Evolutionary conservation across 2,797 vertebrate genomes (phyloP).

Genomic region (Stomatorhinus walkeri): DNA sequence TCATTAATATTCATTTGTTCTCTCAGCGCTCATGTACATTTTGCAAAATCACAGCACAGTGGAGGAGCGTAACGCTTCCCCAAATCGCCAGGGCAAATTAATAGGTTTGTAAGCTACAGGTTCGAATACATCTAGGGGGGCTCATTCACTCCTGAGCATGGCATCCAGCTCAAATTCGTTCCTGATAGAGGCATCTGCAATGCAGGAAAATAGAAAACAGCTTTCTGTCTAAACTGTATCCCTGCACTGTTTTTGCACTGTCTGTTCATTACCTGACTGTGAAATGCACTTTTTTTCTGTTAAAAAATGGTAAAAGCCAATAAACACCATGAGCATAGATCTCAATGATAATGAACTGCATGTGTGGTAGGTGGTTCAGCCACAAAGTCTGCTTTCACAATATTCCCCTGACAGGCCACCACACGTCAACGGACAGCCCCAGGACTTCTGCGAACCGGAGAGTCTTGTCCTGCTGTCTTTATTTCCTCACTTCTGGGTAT

Average conservation of each 20-base stretch:
- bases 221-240: not conserved
- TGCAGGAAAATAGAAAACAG: not conserved
- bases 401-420: not conserved
- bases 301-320: not conserved
- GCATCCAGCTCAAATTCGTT: not conserved
- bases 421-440: not conserved
- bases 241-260: not conserved
- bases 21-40: conserved; percentile 28
- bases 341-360: not conserved
- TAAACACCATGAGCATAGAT: not conserved
- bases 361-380: not conserved
- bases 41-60: conserved; percentile 13
- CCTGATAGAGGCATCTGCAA: not conserved
- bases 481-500: not conserved
- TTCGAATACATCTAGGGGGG: not conserved
- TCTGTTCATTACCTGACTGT: not conserved
- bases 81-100: not conserved
- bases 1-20: conserved; percentile 47
- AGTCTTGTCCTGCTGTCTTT: not conserved
- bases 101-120: not conserved
- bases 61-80: not conserved
- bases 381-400: not conserved
- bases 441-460: not conserved
- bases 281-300: not conserved
- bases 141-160: not conserved